Evolutionary conservation across 2,797 vertebrate species (phyloP), one percentile per base, ranked within the genome.

Genomic region (Lemur catta): DNA sequence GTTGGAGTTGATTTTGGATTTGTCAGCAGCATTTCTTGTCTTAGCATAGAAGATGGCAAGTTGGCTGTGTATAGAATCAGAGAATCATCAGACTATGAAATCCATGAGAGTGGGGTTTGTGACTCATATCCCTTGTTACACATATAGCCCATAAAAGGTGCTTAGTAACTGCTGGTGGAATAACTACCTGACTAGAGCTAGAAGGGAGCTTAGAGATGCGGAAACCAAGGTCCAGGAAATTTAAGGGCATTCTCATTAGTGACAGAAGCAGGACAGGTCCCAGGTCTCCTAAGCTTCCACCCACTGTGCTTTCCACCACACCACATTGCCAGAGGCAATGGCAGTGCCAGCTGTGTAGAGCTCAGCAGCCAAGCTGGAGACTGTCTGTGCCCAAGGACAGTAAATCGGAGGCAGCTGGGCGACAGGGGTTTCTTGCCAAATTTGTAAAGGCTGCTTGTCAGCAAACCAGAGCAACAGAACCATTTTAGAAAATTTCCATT

Each of bases 401-500:
- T 81, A 94, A 96, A 93, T 90, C 6, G 0, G 88, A 94, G 84
- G 72, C 96, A 95, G 91, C 94, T 94, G 55, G 59, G 46, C 12
- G 18, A 86, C 52, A 85, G 41, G 75, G 57, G 6, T 76, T 88
- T 96, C 72, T 93, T 87, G 72, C 89, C 95, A 97, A 79, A 91
- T 92, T 95, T 94, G 41, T 82, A 93, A 89, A 79, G 90, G 90
- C 76, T 94, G 85, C 38, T 96, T 96, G 80, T 97, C 86, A 94
- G 80, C 89, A 94, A 96, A 94, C 61, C 84, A 87, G 86, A 90
- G 67, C 30, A 87, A 69, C 72, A 78, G 87, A 88, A 52, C 69
- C 59, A 22, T 96, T 98, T 95, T 89, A 90, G 89, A 97, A 94
- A 94, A 96, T 96, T 96, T 95, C 67, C 84, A 94, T 75, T 91